Conservation (phyloP, 2,797 vertebrate genomes). For the Acomys russatus region DNA sequence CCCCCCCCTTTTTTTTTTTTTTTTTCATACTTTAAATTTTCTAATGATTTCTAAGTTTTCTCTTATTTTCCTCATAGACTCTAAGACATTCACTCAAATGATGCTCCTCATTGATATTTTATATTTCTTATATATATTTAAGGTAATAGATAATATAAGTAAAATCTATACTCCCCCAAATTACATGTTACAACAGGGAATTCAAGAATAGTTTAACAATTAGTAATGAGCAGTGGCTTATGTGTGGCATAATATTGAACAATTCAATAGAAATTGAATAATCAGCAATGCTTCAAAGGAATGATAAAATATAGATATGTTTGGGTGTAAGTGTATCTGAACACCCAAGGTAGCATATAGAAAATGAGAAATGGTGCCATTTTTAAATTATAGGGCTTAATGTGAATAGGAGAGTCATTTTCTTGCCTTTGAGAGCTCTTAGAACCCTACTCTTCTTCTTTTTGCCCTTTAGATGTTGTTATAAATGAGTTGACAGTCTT, state of each 20-base stretch:
- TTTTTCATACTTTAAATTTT: not conserved
- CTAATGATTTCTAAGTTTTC: not conserved
- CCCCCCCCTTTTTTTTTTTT: not conserved
- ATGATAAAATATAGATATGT: not conserved
- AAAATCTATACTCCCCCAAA: not conserved
- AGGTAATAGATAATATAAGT: not conserved
- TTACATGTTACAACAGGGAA: not conserved
- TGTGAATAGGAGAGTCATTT: not conserved
- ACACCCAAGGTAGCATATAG: not conserved
- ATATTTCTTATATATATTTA: not conserved
- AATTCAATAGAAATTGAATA: not conserved
- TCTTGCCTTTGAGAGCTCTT: not conserved
- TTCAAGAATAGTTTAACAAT: not conserved
- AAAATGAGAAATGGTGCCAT: not conserved
- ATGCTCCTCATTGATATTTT: not conserved
- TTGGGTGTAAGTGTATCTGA: not conserved
- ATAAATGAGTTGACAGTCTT: not conserved
- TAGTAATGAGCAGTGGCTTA: not conserved
- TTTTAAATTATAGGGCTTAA: not conserved
- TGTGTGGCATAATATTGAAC: not conserved
- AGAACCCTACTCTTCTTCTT: fast-evolving
- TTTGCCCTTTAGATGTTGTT: fast-evolving
- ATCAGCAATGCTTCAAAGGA: not conserved
- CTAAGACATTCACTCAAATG: not conserved
- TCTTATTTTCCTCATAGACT: not conserved